Evolutionary conservation across 2,797 vertebrate genomes (phyloP), one percentile per base, ranked within the genome.

Genomic region (Lacerta viridis): DNA sequence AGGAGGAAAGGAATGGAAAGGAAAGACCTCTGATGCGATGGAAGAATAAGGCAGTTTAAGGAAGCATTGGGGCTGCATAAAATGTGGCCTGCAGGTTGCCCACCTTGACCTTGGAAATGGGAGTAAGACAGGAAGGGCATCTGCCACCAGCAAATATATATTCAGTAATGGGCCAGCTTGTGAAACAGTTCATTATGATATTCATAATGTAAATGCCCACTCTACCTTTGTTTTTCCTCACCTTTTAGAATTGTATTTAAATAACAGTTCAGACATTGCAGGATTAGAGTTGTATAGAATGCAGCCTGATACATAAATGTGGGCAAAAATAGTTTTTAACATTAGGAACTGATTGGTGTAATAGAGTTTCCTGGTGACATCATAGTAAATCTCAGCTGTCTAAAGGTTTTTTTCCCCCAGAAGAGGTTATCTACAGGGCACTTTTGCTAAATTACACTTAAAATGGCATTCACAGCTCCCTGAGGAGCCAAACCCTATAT

Each of bases 311-410:
- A 64, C 74, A 90, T 85, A 80, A 88, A 78, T 33, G 61, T 89
- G 84, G 81, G 55, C 87, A 93, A 91, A 33, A 90, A 83, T 92
- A 91, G 92, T 3, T 93, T 93, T 95, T 94, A 87, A 87, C 92
- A 93, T 94, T 94, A 95, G 87, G 80, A 83, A 43, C 92, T 89
- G 90, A 92, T 95, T 92, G 90, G 84, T 92, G 59, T 91, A 92
- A 90, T 83, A 78, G 89, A 94, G 90, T 95, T 95, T 96, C 94
- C 92, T 95, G 90, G 66, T 96, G 94, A 96, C 92, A 91, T 95
- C 91, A 94, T 87, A 91, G 88, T 89, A 91, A 93, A 93, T 93
- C 91, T 91, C 93, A 94, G 90, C 91, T 95, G 93, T 91, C 72
- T 76, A 83, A 94, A 86, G n/a, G 91, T 76, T 85, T 91, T 36